Evolutionary conservation across 2,888 invertebrate genomes (phyloP).

Genomic region (Thymelicus sylvestris): DNA sequence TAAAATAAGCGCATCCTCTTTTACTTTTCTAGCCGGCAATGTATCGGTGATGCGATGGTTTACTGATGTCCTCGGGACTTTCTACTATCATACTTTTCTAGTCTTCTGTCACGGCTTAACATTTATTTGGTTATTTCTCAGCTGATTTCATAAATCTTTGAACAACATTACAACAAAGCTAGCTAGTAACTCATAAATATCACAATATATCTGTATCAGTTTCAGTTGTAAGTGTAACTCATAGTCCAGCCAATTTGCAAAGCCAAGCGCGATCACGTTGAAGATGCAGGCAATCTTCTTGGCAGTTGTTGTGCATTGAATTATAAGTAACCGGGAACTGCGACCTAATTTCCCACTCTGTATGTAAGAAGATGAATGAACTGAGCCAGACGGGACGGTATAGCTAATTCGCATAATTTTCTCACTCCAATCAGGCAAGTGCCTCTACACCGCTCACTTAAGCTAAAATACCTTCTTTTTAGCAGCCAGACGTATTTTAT

Average conservation of each 20-base stretch:
- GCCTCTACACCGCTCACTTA: slow-evolving; percentile 46
- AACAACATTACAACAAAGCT: no score
- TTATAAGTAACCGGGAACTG: slow-evolving; percentile 28
- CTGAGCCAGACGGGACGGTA: slow-evolving; percentile 29
- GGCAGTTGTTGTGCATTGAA: slow-evolving; percentile 36
- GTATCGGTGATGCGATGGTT: no score
- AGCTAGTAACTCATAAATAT: background rate
- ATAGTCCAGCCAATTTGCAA: slow-evolving; percentile 15
- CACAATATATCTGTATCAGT: background rate
- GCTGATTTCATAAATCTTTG: no score
- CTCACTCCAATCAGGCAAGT: slow-evolving; percentile 66
- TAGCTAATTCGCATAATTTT: slow-evolving; percentile 68
- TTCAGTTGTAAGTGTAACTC: background rate
- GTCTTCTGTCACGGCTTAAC: no score
- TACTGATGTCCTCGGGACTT: no score
- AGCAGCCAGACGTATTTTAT: slow-evolving; percentile 17
- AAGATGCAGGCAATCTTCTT: slow-evolving; percentile 32
- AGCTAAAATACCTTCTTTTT: slow-evolving; percentile 22
- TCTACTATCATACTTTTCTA: no score
- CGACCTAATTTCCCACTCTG: slow-evolving; percentile 32
- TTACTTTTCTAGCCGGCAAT: no score
- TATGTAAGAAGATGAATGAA: slow-evolving; percentile 34
- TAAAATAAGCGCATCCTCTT: no score
- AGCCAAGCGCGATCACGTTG: slow-evolving; percentile 20
- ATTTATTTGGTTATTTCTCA: no score